Conservation (phyloP, 2,797 vertebrate genomes). For the Atherinosoma microstoma region DNA sequence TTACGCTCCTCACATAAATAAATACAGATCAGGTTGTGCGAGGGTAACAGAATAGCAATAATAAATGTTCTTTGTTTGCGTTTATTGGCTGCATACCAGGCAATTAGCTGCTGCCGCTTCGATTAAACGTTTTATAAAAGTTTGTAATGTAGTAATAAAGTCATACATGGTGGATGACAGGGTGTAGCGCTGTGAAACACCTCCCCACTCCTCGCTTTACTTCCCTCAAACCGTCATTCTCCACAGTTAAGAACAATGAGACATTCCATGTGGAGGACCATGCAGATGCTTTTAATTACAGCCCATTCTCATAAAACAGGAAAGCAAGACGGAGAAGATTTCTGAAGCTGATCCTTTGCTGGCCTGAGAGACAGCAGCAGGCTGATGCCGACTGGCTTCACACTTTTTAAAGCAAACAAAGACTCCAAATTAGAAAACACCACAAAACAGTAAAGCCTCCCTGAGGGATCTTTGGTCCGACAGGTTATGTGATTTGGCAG, state of each 20-base stretch:
- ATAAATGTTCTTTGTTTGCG: conserved; percentile 1
- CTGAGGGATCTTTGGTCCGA: conserved; percentile 32
- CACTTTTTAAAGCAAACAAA: conserved; percentile 56
- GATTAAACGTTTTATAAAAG: conserved; percentile 20
- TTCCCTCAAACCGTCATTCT: conserved; percentile 29
- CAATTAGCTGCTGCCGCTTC: conserved; percentile 13
- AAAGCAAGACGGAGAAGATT: conserved; percentile 42
- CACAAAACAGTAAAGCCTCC: conserved; percentile 49
- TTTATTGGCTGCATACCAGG: conserved; percentile 9
- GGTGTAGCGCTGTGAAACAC: conserved; percentile 52
- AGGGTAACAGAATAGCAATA: conserved; percentile 5
- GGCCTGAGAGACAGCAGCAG: conserved; percentile 16
- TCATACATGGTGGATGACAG: conserved; percentile 59
- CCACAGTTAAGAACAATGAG: conserved; percentile 72
- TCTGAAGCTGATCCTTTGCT: conserved; percentile 47
- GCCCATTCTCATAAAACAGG: conserved; percentile 60
- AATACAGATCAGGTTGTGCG: conserved; percentile 3
- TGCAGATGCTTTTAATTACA: conserved; percentile 85
- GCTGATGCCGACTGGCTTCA: conserved; percentile 41
- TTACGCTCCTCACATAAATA: conserved; percentile 32
- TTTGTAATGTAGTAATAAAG: conserved; percentile 68
- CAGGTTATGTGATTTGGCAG: conserved; percentile 66
- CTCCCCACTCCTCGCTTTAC: conserved; percentile 37
- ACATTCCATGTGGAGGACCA: conserved; percentile 74
- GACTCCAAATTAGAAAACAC: conserved; percentile 53